Percentiles rank a stretch among this genome's conserved stretches.
These are phyloP conservation scores for Listronotus bonariensis DNA, from an alignment of 1,140 invertebrate species.

Conservation along the genomic window DNA sequence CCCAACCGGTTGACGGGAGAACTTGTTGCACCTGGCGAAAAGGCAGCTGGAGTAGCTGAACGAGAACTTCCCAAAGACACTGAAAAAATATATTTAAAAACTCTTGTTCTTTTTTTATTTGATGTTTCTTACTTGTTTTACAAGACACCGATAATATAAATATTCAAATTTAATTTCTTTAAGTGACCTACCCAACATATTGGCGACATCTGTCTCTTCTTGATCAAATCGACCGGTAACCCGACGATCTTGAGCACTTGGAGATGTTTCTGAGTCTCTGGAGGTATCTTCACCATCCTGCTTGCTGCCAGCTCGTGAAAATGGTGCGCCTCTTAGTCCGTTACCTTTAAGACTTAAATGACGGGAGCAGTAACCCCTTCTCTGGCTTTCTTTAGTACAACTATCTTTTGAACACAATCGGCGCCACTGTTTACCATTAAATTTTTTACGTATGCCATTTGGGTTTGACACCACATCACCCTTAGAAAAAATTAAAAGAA, in stretches of 20 bases:
- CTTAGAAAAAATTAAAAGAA: slow-evolving; percentile 30
- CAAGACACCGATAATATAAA: too few relatives aligned
- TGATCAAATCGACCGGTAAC: slow-evolving; percentile 82
- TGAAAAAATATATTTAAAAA: slow-evolving; percentile 46
- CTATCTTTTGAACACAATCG: slow-evolving; percentile 92
- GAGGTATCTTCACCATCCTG: slow-evolving; percentile 89
- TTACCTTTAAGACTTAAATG: slow-evolving; percentile 90
- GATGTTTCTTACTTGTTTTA: too few relatives aligned
- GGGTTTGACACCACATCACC: slow-evolving; percentile 96
- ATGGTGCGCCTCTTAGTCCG: slow-evolving; percentile 56
- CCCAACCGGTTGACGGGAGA: slow-evolving; percentile 56
- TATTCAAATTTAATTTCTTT: too few relatives aligned
- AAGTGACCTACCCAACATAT: slow-evolving; percentile 79
- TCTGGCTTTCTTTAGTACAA: slow-evolving; percentile 97
- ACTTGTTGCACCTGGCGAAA: slow-evolving; percentile 73
- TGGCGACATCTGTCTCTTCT: slow-evolving; percentile 95
- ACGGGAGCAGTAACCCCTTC: slow-evolving; percentile 93
- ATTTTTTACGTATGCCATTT: slow-evolving; percentile 97
- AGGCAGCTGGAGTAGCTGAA: slow-evolving; percentile 72
- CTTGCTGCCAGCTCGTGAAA: slow-evolving; percentile 58
- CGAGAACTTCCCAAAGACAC: slow-evolving; percentile 91
- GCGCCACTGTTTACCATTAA: slow-evolving; percentile 99
- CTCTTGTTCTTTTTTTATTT: neutral
- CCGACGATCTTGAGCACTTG: slow-evolving; percentile 72
- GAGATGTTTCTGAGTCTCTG: slow-evolving; percentile 85